phyloP scores from a whole-genome alignment of 2,797 vertebrate species.

The Heterohyrax brucei region DNA sequence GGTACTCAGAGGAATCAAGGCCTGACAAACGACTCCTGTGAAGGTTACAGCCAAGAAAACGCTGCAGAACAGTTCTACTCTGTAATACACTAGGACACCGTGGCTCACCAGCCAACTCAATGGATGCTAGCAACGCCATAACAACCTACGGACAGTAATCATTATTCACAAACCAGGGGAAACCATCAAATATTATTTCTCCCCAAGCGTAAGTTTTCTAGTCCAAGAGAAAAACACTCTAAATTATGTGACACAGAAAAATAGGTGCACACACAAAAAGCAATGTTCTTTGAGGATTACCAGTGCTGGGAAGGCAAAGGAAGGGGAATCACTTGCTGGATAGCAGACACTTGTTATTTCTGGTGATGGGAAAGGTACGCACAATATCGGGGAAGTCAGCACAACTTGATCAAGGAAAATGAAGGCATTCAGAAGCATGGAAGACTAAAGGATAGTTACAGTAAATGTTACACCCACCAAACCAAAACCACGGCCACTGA shows the following conservation, averaged over 20 bases:
- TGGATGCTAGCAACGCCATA: background rate
- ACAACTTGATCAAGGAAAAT: background rate
- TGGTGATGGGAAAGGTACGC: background rate
- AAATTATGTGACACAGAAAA: conserved; percentile 28
- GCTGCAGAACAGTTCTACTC: background rate
- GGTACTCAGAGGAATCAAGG: background rate
- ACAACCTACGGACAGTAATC: background rate
- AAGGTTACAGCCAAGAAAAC: background rate
- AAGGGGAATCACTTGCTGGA: no score
- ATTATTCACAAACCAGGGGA: conserved; percentile 53
- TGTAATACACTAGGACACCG: background rate
- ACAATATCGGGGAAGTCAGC: no score
- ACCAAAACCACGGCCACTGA: no score
- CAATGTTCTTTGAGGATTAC: background rate
- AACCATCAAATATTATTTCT: conserved; percentile 15
- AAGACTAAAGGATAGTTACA: background rate
- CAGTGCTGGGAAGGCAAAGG: background rate
- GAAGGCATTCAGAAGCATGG: background rate
- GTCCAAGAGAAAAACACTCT: conserved; percentile 47
- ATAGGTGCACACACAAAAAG: background rate
- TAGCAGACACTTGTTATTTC: background rate
- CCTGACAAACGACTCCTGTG: background rate
- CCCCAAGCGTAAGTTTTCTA: conserved; percentile 63
- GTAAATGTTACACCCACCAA: background rate
- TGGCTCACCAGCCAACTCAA: background rate